phyloP scores from a whole-genome alignment of 1,140 invertebrate genomes.

The Drosophila lacteicornis region DNA sequence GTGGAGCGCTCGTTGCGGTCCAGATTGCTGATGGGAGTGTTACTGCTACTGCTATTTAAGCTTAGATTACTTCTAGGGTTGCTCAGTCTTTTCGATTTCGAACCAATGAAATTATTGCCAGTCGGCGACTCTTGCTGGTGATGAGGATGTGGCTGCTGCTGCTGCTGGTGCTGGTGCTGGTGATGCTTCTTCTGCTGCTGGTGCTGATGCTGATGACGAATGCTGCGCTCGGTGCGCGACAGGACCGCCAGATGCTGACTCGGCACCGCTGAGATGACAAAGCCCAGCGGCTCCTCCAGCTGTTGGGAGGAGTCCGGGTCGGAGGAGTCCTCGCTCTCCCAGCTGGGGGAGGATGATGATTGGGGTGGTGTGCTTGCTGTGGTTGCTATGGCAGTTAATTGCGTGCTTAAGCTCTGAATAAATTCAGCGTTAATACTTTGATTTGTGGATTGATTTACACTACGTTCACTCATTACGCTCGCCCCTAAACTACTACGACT shows the following conservation, averaged over 20 bases:
- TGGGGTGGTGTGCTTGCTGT: slow-evolving; percentile 38
- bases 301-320: slow-evolving; percentile 22
- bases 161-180: too few species aligned
- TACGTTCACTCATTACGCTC: slow-evolving; percentile 58
- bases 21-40: slow-evolving; percentile 70
- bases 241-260: slow-evolving; percentile 69
- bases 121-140: slow-evolving; percentile 36
- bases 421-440: slow-evolving; percentile 83
- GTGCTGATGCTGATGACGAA: slow-evolving; percentile 56
- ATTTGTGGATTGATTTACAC: slow-evolving; percentile 73
- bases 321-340: slow-evolving; percentile 8
- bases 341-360: slow-evolving; percentile 26
- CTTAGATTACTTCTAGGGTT: slow-evolving; percentile 81
- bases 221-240: slow-evolving; percentile 82
- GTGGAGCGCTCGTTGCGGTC: slow-evolving; percentile 88
- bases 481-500: slow-evolving; percentile 71
- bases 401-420: slow-evolving; percentile 68
- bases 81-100: slow-evolving; percentile 85
- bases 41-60: slow-evolving; percentile 73
- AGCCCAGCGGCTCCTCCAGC: slow-evolving; percentile 50
- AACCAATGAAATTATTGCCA: slow-evolving; percentile 76
- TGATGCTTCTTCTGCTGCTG: slow-evolving; percentile 35
- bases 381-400: slow-evolving; percentile 60
- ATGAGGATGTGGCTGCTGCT: slow-evolving; percentile 33
- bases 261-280: slow-evolving; percentile 59